Evolutionary conservation across 1,140 invertebrate genomes (phyloP).

Genomic region (Daktulosphaira vitifoliae): DNA sequence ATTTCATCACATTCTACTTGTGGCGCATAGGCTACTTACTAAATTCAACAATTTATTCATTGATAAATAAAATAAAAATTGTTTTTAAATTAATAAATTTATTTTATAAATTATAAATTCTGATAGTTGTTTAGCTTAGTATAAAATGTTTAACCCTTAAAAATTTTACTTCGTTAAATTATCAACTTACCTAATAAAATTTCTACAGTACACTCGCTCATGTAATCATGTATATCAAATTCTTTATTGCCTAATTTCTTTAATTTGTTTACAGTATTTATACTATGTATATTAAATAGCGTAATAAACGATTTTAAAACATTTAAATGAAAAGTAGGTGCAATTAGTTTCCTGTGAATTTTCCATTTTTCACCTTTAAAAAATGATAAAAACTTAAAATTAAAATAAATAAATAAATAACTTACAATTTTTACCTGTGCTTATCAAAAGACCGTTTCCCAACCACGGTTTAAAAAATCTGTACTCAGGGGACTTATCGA

Average conservation of each 20-base stretch:
- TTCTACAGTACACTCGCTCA: slow-evolving; percentile 76
- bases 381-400: too few relatives aligned
- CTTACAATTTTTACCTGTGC: too few relatives aligned
- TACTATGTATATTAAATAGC: slow-evolving; percentile 76
- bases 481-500: slow-evolving; percentile 67
- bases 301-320: slow-evolving; percentile 81
- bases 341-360: slow-evolving; percentile 75
- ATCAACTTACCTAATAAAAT: slow-evolving; percentile 74
- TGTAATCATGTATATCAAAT: slow-evolving; percentile 74
- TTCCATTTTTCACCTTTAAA: slow-evolving; percentile 69
- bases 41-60: too few relatives aligned
- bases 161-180: too few relatives aligned
- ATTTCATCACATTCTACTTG: too few relatives aligned
- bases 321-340: slow-evolving; percentile 86
- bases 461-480: slow-evolving; percentile 81
- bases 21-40: too few relatives aligned
- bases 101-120: too few relatives aligned
- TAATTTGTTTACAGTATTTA: slow-evolving; percentile 59
- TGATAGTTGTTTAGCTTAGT: too few relatives aligned
- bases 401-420: too few relatives aligned
- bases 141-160: too few relatives aligned
- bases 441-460: slow-evolving; percentile 75
- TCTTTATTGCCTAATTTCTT: slow-evolving; percentile 54
- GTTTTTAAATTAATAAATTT: too few relatives aligned
- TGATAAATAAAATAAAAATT: too few relatives aligned